Conservation (phyloP, 2,113 vertebrate species). For the Malurus melanocephalus region DNA sequence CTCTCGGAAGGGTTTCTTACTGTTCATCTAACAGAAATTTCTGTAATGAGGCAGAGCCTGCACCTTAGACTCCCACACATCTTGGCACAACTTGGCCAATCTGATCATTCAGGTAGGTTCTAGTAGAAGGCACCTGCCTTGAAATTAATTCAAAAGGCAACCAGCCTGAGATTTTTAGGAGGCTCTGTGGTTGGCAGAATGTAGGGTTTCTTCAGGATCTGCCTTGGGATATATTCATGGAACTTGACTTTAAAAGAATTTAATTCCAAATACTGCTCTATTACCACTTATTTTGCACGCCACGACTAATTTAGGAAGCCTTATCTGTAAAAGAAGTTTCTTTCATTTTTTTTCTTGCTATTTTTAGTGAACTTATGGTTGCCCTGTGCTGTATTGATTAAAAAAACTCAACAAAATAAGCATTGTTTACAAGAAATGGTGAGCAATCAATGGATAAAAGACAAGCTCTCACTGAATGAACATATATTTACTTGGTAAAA, state of each 20-base stretch:
- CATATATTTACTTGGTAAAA: neutral
- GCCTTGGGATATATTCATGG: neutral
- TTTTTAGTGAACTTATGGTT: neutral
- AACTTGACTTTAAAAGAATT: neutral
- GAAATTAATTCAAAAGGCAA: neutral
- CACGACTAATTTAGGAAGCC: neutral
- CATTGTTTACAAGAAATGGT: neutral
- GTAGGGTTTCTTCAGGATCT: neutral
- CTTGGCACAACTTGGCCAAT: neutral
- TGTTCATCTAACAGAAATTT: neutral
- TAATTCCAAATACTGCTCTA: neutral
- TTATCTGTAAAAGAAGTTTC: neutral
- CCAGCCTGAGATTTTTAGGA: neutral
- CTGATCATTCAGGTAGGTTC: neutral
- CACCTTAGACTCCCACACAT: neutral
- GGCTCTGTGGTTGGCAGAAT: neutral
- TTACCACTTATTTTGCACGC: neutral
- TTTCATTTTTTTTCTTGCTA: neutral
- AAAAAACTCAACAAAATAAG: neutral
- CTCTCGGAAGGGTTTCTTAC: neutral
- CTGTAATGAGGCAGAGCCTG: neutral
- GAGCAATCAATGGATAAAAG: neutral
- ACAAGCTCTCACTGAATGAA: neutral
- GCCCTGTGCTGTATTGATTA: neutral
- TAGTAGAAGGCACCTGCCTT: neutral